Conservation (phyloP, 2,113 vertebrate species). For the Pelobates fuscus region DNA sequence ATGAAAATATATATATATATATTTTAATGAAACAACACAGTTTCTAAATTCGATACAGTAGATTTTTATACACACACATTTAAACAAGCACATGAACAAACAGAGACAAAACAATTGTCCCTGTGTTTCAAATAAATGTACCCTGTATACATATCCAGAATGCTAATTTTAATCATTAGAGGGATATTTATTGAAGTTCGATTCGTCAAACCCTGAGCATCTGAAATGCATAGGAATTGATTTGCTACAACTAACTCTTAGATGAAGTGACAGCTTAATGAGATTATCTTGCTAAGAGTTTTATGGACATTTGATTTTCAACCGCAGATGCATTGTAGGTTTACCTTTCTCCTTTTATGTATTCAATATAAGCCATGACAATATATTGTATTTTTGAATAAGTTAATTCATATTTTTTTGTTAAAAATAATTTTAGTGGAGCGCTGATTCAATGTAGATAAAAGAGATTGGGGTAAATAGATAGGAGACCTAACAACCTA, state of each 20-base stretch:
- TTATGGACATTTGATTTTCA: constrained; percentile 21
- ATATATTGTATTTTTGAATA: neutral
- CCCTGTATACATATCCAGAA: too few relatives aligned
- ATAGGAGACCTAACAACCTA: too few relatives aligned
- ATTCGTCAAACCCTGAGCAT: constrained; percentile 22
- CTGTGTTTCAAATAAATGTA: too few relatives aligned
- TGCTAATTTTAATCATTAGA: constrained; percentile 28
- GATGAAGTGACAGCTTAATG: constrained; percentile 27
- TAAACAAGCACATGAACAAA: too few relatives aligned
- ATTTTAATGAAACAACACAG: too few relatives aligned
- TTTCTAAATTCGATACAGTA: too few relatives aligned
- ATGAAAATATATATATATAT: too few relatives aligned
- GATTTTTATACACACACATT: too few relatives aligned
- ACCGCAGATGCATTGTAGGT: neutral
- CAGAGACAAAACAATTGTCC: too few relatives aligned
- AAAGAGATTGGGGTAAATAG: too few relatives aligned
- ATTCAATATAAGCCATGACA: neutral
- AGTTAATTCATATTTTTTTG: neutral
- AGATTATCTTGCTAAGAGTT: constrained; percentile 35
- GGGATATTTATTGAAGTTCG: constrained; percentile 17
- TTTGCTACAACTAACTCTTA: constrained; percentile 1
- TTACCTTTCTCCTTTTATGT: neutral
- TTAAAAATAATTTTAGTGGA: too few relatives aligned
- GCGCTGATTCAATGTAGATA: too few relatives aligned
- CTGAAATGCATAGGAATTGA: constrained; percentile 38